phyloP scores from a whole-genome alignment of 2,888 invertebrate genomes.

The Blastobasis adustella region DNA sequence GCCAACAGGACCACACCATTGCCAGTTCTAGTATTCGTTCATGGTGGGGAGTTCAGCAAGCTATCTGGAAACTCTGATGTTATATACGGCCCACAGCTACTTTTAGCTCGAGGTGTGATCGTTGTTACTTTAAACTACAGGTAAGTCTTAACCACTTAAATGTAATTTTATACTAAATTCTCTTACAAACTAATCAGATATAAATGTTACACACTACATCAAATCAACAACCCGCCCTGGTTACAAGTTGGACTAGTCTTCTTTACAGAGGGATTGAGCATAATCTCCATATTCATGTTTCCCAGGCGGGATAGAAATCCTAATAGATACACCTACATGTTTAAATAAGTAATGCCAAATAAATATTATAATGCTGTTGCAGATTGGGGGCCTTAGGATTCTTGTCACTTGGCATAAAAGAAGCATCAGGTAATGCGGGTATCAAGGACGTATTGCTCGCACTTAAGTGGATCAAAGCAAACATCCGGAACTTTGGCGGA shows the following conservation, averaged over 20 bases:
- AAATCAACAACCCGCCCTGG: no score
- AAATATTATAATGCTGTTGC: slow-evolving; percentile 8
- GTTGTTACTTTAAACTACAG: slow-evolving; percentile 41
- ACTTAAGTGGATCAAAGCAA: slow-evolving; percentile 32
- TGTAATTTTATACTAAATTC: no score
- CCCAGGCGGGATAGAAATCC: no score
- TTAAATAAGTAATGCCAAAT: no score
- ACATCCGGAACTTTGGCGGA: slow-evolving; percentile 34
- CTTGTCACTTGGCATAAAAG: slow-evolving; percentile 27
- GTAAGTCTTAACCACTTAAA: slow-evolving; percentile 8
- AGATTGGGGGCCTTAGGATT: slow-evolving; percentile 43
- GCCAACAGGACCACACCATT: slow-evolving; percentile 8
- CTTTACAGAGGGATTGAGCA: no score
- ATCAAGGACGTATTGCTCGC: slow-evolving; percentile 35
- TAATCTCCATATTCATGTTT: no score
- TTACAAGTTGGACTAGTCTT: no score
- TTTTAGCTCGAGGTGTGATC: slow-evolving; percentile 32
- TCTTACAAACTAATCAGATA: no score
- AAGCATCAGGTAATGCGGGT: slow-evolving; percentile 35
- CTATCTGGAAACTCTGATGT: slow-evolving; percentile 22
- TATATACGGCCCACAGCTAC: slow-evolving; percentile 29
- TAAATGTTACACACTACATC: no score
- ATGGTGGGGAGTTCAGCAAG: slow-evolving; percentile 30
- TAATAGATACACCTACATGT: no score
- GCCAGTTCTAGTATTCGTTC: slow-evolving; percentile 34